Evolutionary conservation across 2,797 vertebrate genomes (phyloP), one percentile per base, ranked within the genome.

Genomic region (Helarctos malayanus): DNA sequence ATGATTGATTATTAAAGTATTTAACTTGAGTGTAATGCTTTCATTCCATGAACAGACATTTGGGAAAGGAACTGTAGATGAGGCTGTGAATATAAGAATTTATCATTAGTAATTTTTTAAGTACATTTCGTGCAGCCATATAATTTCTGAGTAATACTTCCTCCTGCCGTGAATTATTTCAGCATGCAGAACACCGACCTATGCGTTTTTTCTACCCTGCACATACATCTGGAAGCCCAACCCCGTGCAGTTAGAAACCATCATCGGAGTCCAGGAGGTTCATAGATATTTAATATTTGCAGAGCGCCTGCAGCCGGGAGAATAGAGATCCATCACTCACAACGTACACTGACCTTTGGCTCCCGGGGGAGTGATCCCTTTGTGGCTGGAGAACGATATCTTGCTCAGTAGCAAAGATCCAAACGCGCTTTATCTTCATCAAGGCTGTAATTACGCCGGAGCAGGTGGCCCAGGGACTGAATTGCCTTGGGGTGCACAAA

Each of bases 231-330:
- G 21, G 0, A 27, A 41, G 71, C 10, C 27, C 18, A 25, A 16
- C 41, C 54, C 14, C 45, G 6, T 69, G 88, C 91, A 45, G 32
- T 92, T 35, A 81, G 88, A 76, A 69, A 10, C 5, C 84, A 1
- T 29, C n/a, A 0, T 16, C 9, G 13, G 14, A 9, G 16, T 57
- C 4, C 3, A 19, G 45, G 29, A 76, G 56, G 56, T 38, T 35
- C 91, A 16, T 3, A 75, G 94, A 29, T 54, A 25, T 41, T 91
- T 68, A 75, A 47, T 65, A 61, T 80, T 76, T 80, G 82, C 10
- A 1, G 8, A 21, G 47, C 0, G 0, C 65, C 93, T 21, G 13
- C 61, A 41, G 93, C 49, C 5, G 29, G 41, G 0, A 0, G 4
- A 4, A 1, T 4, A 19, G 18, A 41, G 10, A 76, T 54, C 7